phyloP scores from a whole-genome alignment of 2,797 vertebrate genomes.

The Neosilurus mollespiculum region DNA sequence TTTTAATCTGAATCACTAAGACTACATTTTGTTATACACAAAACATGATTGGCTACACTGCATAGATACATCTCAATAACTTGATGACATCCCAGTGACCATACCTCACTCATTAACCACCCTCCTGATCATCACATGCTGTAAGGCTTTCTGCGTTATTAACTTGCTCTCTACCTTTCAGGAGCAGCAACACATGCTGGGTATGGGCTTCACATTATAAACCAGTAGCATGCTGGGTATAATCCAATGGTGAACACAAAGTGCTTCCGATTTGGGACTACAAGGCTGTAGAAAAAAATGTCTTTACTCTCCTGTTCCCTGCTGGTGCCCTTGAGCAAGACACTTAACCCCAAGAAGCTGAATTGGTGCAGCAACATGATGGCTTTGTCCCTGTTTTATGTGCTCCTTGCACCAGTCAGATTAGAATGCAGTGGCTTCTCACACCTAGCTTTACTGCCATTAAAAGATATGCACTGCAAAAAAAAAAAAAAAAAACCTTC shows the following conservation, averaged over 20 bases:
- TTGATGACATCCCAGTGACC: slow-evolving; percentile 6
- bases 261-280: slow-evolving; percentile 8
- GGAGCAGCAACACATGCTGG: not conserved
- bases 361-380: slow-evolving; percentile 19
- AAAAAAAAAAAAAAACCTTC: not conserved
- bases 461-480: slow-evolving; percentile 15
- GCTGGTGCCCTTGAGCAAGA: slow-evolving; percentile 38
- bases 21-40: slow-evolving; percentile 40
- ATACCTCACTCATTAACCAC: not conserved
- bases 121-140: not conserved
- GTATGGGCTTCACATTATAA: slow-evolving; percentile 5
- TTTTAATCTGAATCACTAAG: slow-evolving; percentile 52
- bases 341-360: slow-evolving; percentile 25
- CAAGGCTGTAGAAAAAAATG: slow-evolving; percentile 9
- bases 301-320: slow-evolving; percentile 29
- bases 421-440: slow-evolving; percentile 5
- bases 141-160: slow-evolving; percentile 18
- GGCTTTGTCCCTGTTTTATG: slow-evolving; percentile 13
- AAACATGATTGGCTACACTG: slow-evolving; percentile 43
- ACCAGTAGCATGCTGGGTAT: not conserved
- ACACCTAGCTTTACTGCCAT: slow-evolving; percentile 12
- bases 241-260: not conserved
- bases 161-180: slow-evolving; percentile 17
- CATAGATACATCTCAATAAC: slow-evolving; percentile 39
- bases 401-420: slow-evolving; percentile 8